These are phyloP conservation scores for Apis florea DNA, from an alignment of 1,140 invertebrate genomes.

Conservation along the genomic window DNA sequence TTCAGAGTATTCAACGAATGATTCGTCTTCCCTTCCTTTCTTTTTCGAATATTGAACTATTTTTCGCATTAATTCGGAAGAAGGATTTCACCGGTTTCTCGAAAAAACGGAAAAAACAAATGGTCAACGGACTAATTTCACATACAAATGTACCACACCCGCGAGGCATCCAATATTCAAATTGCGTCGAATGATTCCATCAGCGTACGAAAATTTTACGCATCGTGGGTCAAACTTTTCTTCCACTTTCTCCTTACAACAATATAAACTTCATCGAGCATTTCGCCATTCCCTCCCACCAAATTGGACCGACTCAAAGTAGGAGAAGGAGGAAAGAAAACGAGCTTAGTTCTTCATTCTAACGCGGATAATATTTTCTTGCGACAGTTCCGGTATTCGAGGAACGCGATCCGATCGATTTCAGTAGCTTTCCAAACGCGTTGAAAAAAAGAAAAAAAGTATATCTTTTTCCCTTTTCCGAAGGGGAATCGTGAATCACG, in stretches of 20 bases:
- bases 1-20: no score
- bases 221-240: conserved; percentile 35
- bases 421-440: background rate
- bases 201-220: conserved; percentile 31
- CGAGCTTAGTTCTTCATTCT: conserved; percentile 4
- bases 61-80: no score
- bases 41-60: no score
- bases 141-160: background rate
- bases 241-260: conserved; percentile 30
- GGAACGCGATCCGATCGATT: conserved; percentile 33
- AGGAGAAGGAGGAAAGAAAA: background rate
- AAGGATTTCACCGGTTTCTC: no score
- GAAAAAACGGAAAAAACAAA: no score
- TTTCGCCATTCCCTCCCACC: background rate
- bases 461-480: background rate
- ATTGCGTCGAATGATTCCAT: conserved; percentile 11
- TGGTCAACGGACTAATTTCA: background rate
- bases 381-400: conserved; percentile 33
- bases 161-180: background rate
- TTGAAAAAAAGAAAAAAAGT: background rate
- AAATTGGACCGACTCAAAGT: no score
- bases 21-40: no score
- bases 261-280: conserved; percentile 11
- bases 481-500: conserved; percentile 23
- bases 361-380: conserved; percentile 28